Base-by-base conservation (phyloP, 2,888 invertebrate genomes). In the Dolomedes plantarius region DNA sequence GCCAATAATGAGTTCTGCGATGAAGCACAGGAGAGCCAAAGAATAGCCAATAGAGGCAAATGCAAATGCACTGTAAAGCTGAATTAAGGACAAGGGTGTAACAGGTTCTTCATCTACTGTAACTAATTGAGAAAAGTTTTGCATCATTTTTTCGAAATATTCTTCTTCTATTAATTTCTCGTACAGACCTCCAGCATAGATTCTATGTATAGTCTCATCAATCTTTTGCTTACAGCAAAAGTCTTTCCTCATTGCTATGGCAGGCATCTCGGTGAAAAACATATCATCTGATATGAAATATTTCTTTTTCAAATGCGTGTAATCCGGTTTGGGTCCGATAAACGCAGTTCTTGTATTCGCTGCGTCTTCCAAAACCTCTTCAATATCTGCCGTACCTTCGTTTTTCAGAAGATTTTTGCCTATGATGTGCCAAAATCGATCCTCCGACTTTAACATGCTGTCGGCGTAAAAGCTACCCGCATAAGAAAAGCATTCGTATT, bases 111-210 rank as follows among this genome's bases (percentile, higher is more conserved):
- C 56, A 3, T 23, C 1, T 23, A 3, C 3, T 6, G 19, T 3
- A 2, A 23, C 3, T 23, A n/a, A 3, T 1, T 56, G 19, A n/a
- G 56, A 5, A 5, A 56, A 56, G 5, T 56, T 19, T 3, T 5
- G 1, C 23, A 23, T 3, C 2, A 23, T 11, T 23, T 56, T 19
- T 23, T 19, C 1, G 56, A 56, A 23, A 2, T 23, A 6, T 56
- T 65, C 41, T 39, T 74, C 74, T 7, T 65, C 27, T 3, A 74
- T 27, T 1, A 74, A 16, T 41, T 81, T 81, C 6, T n/a, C 29
- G 69, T 81, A 81, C 28, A 81, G 27, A 7, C 81, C 74, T n/a
- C 28, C 68, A 5, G 74, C 68, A 7, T 29, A 19, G 32, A 81
- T 31, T 65, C 62, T 65, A 9, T 46, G 23, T 6, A 81, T 13